phyloP scores from a whole-genome alignment of 2,797 vertebrate species.

The Galaxias olidus region DNA sequence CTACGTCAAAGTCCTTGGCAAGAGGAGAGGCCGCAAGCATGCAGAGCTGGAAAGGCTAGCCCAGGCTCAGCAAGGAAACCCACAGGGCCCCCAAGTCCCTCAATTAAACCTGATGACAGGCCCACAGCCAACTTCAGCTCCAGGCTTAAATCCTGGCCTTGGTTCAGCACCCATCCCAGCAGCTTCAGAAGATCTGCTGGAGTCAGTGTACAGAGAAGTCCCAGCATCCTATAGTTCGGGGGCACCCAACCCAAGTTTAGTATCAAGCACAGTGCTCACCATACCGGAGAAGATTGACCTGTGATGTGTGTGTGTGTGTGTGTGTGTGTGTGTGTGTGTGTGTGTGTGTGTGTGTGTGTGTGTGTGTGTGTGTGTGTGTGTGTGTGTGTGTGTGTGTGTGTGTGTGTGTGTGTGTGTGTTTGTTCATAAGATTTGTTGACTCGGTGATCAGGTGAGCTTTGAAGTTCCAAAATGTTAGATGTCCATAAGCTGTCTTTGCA shows the following conservation, averaged over 20 bases:
- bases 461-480: constrained; percentile 13
- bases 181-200: constrained; percentile 83
- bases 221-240: constrained; percentile 50
- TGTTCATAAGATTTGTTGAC: neutral
- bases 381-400: neutral
- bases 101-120: constrained; percentile 20
- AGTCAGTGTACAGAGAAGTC: constrained; percentile 82
- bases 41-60: constrained; percentile 73
- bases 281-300: constrained; percentile 66
- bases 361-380: constrained; percentile 7
- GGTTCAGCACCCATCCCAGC: constrained; percentile 45
- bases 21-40: constrained; percentile 86
- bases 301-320: constrained; percentile 46
- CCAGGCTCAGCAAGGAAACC: constrained; percentile 63
- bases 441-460: constrained; percentile 17
- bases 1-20: constrained; percentile 93
- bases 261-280: constrained; percentile 40
- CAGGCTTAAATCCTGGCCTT: constrained; percentile 24
- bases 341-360: neutral
- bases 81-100: constrained; percentile 30
- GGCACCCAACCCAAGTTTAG: constrained; percentile 28
- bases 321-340: neutral
- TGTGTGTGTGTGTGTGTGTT: constrained; percentile 1
- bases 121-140: constrained; percentile 19
- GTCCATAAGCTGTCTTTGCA: neutral